Conservation (phyloP, 2,888 invertebrate genomes). For the Leptogaster cylindrica region DNA sequence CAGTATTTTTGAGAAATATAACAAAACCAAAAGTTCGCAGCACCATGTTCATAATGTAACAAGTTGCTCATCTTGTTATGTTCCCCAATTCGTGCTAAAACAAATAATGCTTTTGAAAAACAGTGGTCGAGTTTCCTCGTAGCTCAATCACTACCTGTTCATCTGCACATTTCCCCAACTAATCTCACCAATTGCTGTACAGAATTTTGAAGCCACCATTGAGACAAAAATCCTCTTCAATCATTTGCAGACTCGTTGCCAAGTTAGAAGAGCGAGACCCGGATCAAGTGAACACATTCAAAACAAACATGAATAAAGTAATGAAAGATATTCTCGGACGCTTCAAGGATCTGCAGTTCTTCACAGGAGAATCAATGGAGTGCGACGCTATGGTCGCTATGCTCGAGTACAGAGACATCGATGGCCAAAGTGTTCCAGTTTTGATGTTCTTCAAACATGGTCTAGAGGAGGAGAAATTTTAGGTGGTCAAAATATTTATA, state of each 20-base stretch:
- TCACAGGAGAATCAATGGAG: conserved; percentile 91
- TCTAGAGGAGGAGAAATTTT: conserved; percentile 93
- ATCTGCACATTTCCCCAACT: conserved; percentile 1
- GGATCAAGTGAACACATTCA: conserved; percentile 86
- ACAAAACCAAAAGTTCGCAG: neutral
- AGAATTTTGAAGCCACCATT: too few species aligned
- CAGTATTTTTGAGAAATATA: neutral
- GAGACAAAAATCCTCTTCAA: neutral
- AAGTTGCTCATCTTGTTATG: neutral
- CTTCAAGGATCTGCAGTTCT: conserved; percentile 93
- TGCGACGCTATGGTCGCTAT: conserved; percentile 93
- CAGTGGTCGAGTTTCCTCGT: conserved; percentile 2
- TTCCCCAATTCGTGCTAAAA: conserved; percentile 1
- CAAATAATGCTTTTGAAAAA: conserved; percentile 23
- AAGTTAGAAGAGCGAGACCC: conserved; percentile 81
- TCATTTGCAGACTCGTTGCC: conserved; percentile 71
- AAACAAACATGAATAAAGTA: conserved; percentile 90
- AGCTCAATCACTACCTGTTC: conserved; percentile 28
- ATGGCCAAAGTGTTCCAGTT: conserved; percentile 82
- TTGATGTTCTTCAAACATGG: conserved; percentile 98
- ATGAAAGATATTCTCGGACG: conserved; percentile 90
- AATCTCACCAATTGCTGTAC: too few species aligned
- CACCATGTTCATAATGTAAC: conserved; percentile 10
- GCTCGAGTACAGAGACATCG: conserved; percentile 89
- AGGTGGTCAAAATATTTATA: conserved; percentile 56